A percentile compares a stretch with the other conserved stretches of the same genome.
Evolutionary conservation across 2,113 vertebrate genomes (phyloP).

Genomic region (Stomatorhinus ivindoensis): DNA sequence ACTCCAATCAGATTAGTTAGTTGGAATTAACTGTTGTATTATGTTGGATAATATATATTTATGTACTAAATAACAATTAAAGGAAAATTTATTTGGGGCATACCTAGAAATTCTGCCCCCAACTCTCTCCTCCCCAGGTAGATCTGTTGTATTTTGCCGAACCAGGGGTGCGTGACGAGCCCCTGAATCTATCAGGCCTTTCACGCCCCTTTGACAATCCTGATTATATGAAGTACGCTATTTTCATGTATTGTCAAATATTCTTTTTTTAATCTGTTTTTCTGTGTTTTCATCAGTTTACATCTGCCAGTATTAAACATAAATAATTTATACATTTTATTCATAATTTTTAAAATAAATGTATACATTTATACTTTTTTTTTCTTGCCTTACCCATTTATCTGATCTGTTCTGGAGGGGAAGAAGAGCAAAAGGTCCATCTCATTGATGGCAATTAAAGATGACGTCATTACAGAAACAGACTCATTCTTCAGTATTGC

Average conservation of each 20-base stretch:
- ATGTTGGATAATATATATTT: not conserved
- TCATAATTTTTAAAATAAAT: not conserved
- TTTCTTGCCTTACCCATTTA: not conserved
- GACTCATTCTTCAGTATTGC: not conserved
- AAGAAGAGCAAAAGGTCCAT: not conserved
- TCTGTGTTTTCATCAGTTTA: not conserved
- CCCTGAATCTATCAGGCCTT: too few species aligned
- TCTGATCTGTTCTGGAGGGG: not conserved
- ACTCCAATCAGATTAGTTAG: too few species aligned
- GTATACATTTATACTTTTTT: not conserved
- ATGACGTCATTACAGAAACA: not conserved
- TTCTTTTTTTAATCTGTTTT: not conserved
- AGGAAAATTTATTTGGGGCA: not conserved
- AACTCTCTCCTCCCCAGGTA: too few species aligned
- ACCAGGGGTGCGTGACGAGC: too few species aligned
- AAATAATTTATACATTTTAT: not conserved
- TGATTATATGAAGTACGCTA: not conserved
- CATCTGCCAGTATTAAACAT: not conserved
- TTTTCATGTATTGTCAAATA: not conserved
- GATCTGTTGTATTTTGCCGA: too few species aligned
- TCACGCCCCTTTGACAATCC: not conserved
- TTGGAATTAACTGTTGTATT: too few species aligned
- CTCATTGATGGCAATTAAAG: not conserved
- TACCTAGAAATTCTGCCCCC: not conserved
- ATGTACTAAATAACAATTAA: too few species aligned